Conservation (phyloP, 2,797 vertebrate genomes). For the Neoniphon sammara region DNA sequence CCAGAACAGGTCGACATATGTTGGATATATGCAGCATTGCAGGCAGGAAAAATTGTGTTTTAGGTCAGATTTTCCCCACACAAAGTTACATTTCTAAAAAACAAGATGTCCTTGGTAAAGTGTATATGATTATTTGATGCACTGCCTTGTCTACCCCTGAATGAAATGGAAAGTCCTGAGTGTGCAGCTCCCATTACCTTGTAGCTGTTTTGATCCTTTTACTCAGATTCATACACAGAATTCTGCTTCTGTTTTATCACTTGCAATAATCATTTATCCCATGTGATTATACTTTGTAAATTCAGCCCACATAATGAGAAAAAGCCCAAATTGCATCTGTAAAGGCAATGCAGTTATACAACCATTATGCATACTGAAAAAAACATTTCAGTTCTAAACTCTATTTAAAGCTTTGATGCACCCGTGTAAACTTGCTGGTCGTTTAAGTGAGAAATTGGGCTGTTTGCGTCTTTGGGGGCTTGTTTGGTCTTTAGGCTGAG, state of each 20-base stretch:
- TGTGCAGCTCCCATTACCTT: neutral
- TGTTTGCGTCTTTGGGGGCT: constrained; percentile 39
- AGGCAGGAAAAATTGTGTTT: neutral
- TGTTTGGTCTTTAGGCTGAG: constrained; percentile 57
- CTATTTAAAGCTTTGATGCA: constrained; percentile 60
- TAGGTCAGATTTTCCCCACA: neutral
- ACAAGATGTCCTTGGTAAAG: neutral
- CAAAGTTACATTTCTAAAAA: no score
- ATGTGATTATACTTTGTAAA: constrained; percentile 35
- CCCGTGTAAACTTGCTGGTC: constrained; percentile 21
- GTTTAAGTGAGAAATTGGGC: constrained; percentile 32
- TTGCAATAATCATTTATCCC: constrained; percentile 38
- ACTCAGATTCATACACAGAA: neutral
- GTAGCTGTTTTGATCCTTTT: neutral
- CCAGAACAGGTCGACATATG: neutral
- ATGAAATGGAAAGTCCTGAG: neutral
- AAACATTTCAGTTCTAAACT: constrained; percentile 49
- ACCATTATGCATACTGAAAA: constrained; percentile 47
- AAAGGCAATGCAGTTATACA: constrained; percentile 47
- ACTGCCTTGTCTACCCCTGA: no score
- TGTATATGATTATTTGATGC: neutral
- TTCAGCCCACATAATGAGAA: constrained; percentile 24
- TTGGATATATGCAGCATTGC: neutral
- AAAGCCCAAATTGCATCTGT: constrained; percentile 26
- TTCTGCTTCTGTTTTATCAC: constrained; percentile 18